Evolutionary conservation across 2,888 invertebrate genomes (phyloP).

Genomic region (Pheosia tremula): DNA sequence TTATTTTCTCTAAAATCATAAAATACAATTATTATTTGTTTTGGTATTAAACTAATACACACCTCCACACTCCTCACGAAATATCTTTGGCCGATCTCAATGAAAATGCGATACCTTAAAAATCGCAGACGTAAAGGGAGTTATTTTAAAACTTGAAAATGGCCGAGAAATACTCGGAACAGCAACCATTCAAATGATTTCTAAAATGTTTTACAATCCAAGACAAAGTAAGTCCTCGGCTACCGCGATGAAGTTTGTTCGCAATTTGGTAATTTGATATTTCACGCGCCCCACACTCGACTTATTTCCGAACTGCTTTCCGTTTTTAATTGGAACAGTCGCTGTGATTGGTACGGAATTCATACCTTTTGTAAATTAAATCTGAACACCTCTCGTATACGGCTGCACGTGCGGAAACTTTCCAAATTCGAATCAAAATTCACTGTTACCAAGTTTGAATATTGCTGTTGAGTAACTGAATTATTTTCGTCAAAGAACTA

Average conservation of each 20-base stretch:
- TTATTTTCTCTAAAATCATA: no score
- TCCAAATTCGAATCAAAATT: not conserved
- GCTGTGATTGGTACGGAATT: not conserved
- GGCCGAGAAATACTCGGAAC: no score
- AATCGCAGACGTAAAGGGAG: no score
- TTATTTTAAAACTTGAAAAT: no score
- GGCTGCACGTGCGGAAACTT: not conserved
- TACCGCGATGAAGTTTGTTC: not conserved
- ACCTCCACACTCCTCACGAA: no score
- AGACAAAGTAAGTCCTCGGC: not conserved
- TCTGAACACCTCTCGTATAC: not conserved
- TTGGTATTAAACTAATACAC: no score
- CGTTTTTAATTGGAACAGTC: conserved; percentile 3
- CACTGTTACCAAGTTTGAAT: not conserved
- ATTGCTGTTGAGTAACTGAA: no score
- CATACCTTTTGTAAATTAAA: not conserved
- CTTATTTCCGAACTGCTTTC: not conserved
- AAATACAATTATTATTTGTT: no score
- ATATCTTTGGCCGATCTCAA: no score
- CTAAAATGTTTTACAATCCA: not conserved
- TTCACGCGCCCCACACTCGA: not conserved
- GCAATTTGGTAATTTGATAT: not conserved
- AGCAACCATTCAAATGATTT: no score
- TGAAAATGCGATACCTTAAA: no score
- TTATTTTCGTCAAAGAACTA: no score